Conservation (phyloP, 1,140 invertebrate genomes). For the Aphidius ervi region DNA sequence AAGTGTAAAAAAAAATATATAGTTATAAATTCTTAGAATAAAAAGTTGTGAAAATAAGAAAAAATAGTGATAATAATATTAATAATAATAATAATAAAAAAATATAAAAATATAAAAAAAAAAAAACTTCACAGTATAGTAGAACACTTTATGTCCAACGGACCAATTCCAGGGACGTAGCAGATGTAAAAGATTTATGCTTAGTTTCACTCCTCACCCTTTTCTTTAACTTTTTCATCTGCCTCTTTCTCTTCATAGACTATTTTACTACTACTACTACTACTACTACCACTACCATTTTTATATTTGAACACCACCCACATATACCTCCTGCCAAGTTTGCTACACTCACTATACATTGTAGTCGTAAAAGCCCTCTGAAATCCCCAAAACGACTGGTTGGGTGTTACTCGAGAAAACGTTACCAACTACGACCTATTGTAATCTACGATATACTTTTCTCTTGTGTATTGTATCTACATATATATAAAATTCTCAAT, state of each 20-base stretch:
- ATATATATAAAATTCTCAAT: no score
- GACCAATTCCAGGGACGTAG: conserved; percentile 22
- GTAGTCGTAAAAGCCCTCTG: conserved; percentile 16
- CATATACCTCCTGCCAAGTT: not conserved
- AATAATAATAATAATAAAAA: conserved; percentile 2
- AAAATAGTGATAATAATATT: conserved; percentile 9
- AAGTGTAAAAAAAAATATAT: not conserved
- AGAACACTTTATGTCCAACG: conserved; percentile 19
- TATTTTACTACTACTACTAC: no score
- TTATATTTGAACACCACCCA: no score
- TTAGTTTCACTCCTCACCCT: conserved; percentile 22
- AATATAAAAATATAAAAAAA: conserved; percentile 1
- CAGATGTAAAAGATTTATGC: conserved; percentile 30
- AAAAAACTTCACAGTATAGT: conserved; percentile 15
- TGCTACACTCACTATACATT: conserved; percentile 10
- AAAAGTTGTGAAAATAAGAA: not conserved
- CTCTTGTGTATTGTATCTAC: no score
- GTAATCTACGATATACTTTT: conserved; percentile 5
- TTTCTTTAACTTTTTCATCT: conserved; percentile 9
- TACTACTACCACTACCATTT: no score
- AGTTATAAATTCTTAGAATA: not conserved
- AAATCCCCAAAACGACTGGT: conserved; percentile 15
- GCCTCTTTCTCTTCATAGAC: not conserved
- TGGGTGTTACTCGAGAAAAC: conserved; percentile 11
- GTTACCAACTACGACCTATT: conserved; percentile 11